phyloP scores from a whole-genome alignment of 2,888 invertebrate genomes.

The Myathropa florea region DNA sequence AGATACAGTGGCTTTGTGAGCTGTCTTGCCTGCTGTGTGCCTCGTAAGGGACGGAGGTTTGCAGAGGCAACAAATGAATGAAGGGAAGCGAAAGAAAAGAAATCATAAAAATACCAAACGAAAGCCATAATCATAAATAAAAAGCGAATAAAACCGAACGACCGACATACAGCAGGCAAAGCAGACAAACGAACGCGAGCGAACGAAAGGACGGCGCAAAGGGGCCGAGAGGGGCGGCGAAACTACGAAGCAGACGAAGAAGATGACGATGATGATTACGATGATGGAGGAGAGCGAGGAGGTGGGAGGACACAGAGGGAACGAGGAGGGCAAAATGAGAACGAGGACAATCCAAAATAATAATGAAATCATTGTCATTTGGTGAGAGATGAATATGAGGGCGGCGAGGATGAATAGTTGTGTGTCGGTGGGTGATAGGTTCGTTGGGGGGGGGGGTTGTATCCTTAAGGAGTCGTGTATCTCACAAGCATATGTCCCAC shows the following conservation, averaged over 20 bases:
- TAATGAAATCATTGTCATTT: conserved; percentile 71
- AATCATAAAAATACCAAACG: conserved; percentile 68
- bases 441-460: conserved; percentile 36
- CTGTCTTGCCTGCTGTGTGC: neutral
- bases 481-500: conserved; percentile 59
- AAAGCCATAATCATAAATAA: conserved; percentile 70
- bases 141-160: conserved; percentile 63
- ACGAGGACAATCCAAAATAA: conserved; percentile 71
- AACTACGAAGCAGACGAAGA: conserved; percentile 11
- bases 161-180: conserved; percentile 7
- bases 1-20: neutral
- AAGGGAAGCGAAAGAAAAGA: conserved; percentile 44
- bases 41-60: neutral
- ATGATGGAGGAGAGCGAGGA: neutral
- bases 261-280: conserved; percentile 12
- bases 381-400: conserved; percentile 42
- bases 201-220: neutral
- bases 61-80: conserved; percentile 9
- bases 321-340: conserved; percentile 53
- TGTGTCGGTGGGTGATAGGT: neutral
- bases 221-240: no score
- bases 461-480: conserved; percentile 64
- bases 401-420: neutral
- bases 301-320: neutral
- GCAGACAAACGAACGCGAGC: neutral